Percentiles rank a stretch among this genome's conserved stretches.
These are phyloP conservation scores for Dysidea cf. avara DNA, from an alignment of 37 sponge, comb jelly and placozoan species.

Conservation along the genomic window DNA sequence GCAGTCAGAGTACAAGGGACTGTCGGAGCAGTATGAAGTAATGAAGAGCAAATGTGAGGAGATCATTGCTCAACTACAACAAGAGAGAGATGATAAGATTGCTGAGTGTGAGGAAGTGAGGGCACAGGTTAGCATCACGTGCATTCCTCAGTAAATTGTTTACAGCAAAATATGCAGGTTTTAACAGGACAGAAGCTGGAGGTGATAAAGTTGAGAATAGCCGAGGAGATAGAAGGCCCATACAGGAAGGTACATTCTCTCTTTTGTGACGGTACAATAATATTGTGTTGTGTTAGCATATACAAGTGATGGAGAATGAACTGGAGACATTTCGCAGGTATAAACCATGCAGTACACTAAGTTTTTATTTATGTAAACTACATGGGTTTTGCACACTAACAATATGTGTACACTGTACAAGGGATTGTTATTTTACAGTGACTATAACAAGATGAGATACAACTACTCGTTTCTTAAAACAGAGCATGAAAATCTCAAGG, in stretches of 20 bases:
- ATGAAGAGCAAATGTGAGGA: constrained; percentile 54
- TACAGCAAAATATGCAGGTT: constrained; percentile 15
- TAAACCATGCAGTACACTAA: no score
- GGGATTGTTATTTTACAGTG: constrained; percentile 30
- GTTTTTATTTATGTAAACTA: no score
- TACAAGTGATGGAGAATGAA: constrained; percentile 39
- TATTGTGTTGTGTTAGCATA: constrained; percentile 9
- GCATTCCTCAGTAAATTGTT: neutral
- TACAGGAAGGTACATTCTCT: constrained; percentile 36
- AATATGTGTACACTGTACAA: no score
- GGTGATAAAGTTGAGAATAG: constrained; percentile 20
- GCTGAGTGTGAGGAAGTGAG: constrained; percentile 53
- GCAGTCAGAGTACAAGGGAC: neutral
- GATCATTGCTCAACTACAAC: constrained; percentile 54
- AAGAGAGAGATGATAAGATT: constrained; percentile 59
- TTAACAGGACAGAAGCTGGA: constrained; percentile 39
- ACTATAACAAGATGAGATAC: constrained; percentile 55
- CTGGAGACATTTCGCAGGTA: constrained; percentile 40
- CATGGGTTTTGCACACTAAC: no score
- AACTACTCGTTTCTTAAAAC: constrained; percentile 49
- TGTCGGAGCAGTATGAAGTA: constrained; percentile 29
- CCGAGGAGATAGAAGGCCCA: constrained; percentile 41
- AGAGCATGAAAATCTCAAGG: constrained; percentile 33
- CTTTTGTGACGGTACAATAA: neutral
- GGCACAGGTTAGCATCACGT: constrained; percentile 32